Base-by-base conservation (phyloP, 1,140 invertebrate genomes). In the Antheraea mylitta region DNA sequence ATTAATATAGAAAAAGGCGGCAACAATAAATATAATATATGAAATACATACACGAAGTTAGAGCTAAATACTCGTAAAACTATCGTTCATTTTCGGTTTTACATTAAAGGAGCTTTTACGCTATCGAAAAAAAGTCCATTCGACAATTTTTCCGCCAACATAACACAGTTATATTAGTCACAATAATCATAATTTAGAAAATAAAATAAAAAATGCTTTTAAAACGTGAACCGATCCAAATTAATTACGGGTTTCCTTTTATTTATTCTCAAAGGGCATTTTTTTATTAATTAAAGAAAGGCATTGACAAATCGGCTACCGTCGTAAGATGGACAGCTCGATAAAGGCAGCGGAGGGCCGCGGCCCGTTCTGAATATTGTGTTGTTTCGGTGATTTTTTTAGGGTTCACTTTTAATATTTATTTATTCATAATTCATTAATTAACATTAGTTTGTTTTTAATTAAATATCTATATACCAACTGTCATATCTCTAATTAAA, bases 221-320 rank as follows among this genome's bases (percentile, higher is more conserved):
- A 16, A n/a, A 30, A 13, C 19, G 60, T 10, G 60, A 61, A 61
- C 60, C 30, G 19, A 30, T 36, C 77, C 74, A 78, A 87, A 88
- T 89, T 89, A 86, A 89, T 91, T 89, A 87, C 87, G 79, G 77
- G 45, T 76, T 53, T 53, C 45, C 11, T 53, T 81, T 83, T 85
- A 83, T 82, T 71, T 71, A 67, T 71, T 61, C 38, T 16, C 53
- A 69, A 72, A 69, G 65, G 68, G 69, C 38, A 69, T 71, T 30
- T 90, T 88, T 66, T 90, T 89, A 88, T 90, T 90, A 88, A 91
- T 91, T 91, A 91, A 86, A 76, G 78, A 79, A 72, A 78, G 78
- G 80, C 85, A 91, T 88, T 91, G 87, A 91, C 87, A 89, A 91
- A 91, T 91, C 82, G 82, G 86, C 86, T 85, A 82, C 84, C 75